Conservation (phyloP, 2,888 invertebrate species). For the Calameuta pallipes region DNA sequence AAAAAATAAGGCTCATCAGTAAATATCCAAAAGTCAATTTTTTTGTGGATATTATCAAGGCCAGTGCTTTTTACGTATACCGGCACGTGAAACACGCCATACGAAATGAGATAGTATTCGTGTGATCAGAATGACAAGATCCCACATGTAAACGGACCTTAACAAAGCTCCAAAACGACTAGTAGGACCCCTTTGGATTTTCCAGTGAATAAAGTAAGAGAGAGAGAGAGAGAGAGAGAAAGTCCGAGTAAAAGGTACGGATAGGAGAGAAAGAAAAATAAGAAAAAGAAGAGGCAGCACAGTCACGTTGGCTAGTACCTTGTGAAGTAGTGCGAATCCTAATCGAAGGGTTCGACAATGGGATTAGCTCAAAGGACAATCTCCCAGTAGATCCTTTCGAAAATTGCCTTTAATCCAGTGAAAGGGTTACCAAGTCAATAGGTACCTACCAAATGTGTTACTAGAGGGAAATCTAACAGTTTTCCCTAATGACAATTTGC, state of each 20-base stretch:
- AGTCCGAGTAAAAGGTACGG: background rate
- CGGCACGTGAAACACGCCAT: slow-evolving; percentile 48
- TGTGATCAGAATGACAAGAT: slow-evolving; percentile 29
- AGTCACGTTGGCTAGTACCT: background rate
- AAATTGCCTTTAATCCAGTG: background rate
- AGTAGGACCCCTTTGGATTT: background rate
- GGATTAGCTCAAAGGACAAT: background rate
- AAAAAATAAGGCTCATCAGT: slow-evolving; percentile 9
- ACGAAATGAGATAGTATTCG: slow-evolving; percentile 44
- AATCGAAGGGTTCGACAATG: background rate
- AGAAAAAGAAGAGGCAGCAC: background rate
- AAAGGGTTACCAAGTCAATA: background rate
- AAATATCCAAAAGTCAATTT: slow-evolving; percentile 38
- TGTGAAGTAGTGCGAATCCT: background rate
- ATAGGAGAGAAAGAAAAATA: background rate
- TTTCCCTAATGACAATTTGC: background rate
- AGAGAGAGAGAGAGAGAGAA: background rate
- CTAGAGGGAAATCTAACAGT: background rate
- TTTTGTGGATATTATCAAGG: slow-evolving; percentile 38
- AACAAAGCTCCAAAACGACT: too few species aligned
- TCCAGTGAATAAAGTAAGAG: background rate
- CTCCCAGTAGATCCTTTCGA: background rate
- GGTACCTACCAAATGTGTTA: background rate
- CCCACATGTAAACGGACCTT: too few species aligned
- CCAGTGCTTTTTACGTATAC: slow-evolving; percentile 40